A percentile compares a stretch with the other conserved stretches of the same genome.
phyloP scores from a whole-genome alignment of 1,140 invertebrate genomes.

The Pseudomyrmex dendroicus region DNA sequence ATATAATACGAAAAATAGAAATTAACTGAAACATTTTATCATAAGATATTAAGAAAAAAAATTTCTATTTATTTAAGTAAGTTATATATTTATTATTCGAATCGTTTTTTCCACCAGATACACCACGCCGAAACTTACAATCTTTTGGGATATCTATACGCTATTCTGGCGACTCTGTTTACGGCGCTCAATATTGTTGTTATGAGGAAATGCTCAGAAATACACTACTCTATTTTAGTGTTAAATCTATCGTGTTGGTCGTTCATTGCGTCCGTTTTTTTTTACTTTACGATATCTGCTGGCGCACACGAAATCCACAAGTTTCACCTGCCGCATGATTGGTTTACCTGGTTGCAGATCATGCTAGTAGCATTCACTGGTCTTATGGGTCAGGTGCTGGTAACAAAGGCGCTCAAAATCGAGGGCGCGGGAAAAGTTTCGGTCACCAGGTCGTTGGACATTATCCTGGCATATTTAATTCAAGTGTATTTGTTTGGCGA shows the following conservation, averaged over 20 bases:
- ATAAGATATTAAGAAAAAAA: too few relatives aligned
- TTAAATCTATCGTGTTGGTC: conserved; percentile 85
- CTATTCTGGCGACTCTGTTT: conserved; percentile 84
- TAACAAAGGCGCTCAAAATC: conserved; percentile 84
- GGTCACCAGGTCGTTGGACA: conserved; percentile 85
- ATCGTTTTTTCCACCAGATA: conserved; percentile 62
- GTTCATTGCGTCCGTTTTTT: conserved; percentile 78
- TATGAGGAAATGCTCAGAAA: conserved; percentile 85
- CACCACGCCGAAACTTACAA: conserved; percentile 79
- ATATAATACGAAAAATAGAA: too few relatives aligned
- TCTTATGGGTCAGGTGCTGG: conserved; percentile 83
- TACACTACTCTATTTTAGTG: conserved; percentile 85
- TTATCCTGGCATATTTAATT: conserved; percentile 85
- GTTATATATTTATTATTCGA: too few relatives aligned
- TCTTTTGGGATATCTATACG: conserved; percentile 83
- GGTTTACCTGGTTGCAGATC: conserved; percentile 81
- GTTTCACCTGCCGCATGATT: conserved; percentile 76
- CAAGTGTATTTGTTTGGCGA: conserved; percentile 85
- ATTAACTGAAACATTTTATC: too few relatives aligned
- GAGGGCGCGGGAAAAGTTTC: conserved; percentile 86
- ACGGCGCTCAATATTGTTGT: conserved; percentile 86
- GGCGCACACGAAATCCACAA: conserved; percentile 66
- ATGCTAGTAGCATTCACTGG: conserved; percentile 80
- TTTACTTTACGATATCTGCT: conserved; percentile 78
- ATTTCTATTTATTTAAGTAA: too few relatives aligned